Base-by-base conservation (phyloP, 1,140 invertebrate genomes). In the Caenorhabditis briggsae region DNA sequence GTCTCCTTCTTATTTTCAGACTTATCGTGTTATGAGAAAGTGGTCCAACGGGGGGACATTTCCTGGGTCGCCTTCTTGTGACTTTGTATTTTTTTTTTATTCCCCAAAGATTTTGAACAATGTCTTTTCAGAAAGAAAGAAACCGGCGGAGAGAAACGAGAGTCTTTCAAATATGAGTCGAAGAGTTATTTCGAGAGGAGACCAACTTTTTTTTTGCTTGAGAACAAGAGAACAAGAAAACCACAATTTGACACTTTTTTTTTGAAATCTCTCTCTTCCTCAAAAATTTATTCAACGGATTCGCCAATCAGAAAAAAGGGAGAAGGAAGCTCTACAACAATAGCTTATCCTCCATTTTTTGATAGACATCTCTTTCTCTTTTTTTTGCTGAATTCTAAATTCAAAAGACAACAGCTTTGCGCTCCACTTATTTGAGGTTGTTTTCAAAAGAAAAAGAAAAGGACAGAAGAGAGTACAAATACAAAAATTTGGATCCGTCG, bases 41-140 rank as follows among this genome's bases (percentile, higher is more conserved):
- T 70, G 64, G 64, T 70, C 18, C 43, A 12, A 25, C 18, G n/a
- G 59, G 7, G 64, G 14, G 48, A 82, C 48, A 48, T n/a, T 55
- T 16, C 23, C 46, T 74, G 20, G 14, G 25, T 82, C 33, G 33
- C 33, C 33, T 33, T 33, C 33, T 33, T 3, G 2, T 41, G 48
- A 78, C 14, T 53, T 48, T 25, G 70, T 50, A 50, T 53, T 78
- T 78, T 78, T n/a, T n/a, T 33, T 33, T 33, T 33, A 82, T 55
- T 82, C 78, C 55, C 64, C 78, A 55, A 20, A 82, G 48, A 58
- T 82, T 53, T 58, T 82, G 78, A 82, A 55, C 78, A 82, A 82
- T 82, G 55, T 55, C 59, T 61, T 61, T 61, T 61, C 11, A 11
- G 59, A 61, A 23, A n/a, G n/a, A n/a, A 58, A 58, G 18, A 58